These are phyloP conservation scores for Eleginops maclovinus DNA, from an alignment of 2,113 vertebrate species.

Conservation along the genomic window DNA sequence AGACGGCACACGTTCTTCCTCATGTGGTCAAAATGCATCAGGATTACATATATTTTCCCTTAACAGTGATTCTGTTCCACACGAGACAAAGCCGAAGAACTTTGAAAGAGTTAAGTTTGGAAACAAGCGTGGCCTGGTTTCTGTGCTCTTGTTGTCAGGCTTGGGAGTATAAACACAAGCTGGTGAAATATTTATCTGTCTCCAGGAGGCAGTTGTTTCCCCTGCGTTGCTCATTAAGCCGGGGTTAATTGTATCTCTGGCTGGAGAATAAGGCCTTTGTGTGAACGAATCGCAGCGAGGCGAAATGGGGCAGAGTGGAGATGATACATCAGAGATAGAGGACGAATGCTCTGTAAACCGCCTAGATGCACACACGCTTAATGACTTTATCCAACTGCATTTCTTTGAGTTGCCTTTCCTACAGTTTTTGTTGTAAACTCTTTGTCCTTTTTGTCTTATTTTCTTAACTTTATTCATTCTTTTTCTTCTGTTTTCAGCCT, in stretches of 20 bases:
- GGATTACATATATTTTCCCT: background rate
- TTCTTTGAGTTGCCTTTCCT: background rate
- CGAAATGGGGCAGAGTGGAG: conserved; percentile 25
- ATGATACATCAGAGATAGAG: conserved; percentile 19
- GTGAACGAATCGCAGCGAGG: conserved; percentile 29
- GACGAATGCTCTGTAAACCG: conserved; percentile 11
- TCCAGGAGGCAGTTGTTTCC: conserved; percentile 62
- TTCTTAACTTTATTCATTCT: too few relatives aligned
- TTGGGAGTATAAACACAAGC: conserved; percentile 63
- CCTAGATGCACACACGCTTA: background rate
- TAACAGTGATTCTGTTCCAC: background rate
- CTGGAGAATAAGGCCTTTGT: conserved; percentile 44
- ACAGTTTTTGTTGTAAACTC: background rate
- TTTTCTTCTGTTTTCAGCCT: too few relatives aligned
- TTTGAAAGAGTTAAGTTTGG: conserved; percentile 38
- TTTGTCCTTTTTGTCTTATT: too few relatives aligned
- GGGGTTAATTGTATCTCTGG: conserved; percentile 73
- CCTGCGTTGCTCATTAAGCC: conserved; percentile 66
- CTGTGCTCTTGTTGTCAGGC: conserved; percentile 44
- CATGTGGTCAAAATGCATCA: conserved; percentile 7
- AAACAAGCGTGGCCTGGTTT: conserved; percentile 64
- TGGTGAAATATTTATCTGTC: conserved; percentile 74
- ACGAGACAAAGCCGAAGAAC: conserved; percentile 29
- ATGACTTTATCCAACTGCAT: background rate
- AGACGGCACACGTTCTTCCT: background rate